These are phyloP conservation scores for Trissolcus brochymenae DNA, from an alignment of 2,888 invertebrate genomes.

Conservation along the genomic window DNA sequence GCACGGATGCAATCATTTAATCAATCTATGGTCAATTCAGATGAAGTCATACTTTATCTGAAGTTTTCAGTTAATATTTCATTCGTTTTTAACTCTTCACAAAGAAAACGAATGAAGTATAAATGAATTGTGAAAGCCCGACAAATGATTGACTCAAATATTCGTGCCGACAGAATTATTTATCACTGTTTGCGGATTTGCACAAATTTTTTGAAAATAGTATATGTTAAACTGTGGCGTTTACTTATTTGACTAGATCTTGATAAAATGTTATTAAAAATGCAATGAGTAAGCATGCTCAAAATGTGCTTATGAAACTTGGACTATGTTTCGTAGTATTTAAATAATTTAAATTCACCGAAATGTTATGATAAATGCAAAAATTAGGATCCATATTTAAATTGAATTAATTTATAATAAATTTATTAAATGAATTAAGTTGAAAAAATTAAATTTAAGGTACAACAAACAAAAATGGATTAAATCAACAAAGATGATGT, in stretches of 20 bases:
- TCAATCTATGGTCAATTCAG: constrained; percentile 45
- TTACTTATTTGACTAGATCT: too few relatives aligned
- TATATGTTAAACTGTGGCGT: constrained; percentile 23
- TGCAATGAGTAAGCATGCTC: constrained; percentile 23
- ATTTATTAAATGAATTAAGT: constrained; percentile 39
- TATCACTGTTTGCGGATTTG: constrained; percentile 28
- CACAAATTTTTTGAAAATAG: constrained; percentile 21
- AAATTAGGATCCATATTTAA: constrained; percentile 33
- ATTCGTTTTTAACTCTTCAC: neutral
- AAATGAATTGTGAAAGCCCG: neutral
- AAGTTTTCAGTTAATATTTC: constrained; percentile 20
- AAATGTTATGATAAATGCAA: constrained; percentile 27
- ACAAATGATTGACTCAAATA: neutral
- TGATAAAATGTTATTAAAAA: constrained; percentile 36
- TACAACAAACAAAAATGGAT: constrained; percentile 44
- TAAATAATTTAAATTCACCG: constrained; percentile 38
- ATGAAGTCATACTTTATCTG: constrained; percentile 20
- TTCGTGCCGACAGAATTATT: neutral
- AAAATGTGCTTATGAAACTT: constrained; percentile 29
- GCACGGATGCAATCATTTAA: constrained; percentile 47
- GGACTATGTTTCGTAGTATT: constrained; percentile 27
- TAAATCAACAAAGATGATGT: constrained; percentile 38
- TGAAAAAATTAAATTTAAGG: constrained; percentile 27
- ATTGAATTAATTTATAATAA: constrained; percentile 33
- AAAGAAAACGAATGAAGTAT: neutral